Evolutionary conservation across 2,113 vertebrate genomes (phyloP).

Genomic region (Athene cunicularia): DNA sequence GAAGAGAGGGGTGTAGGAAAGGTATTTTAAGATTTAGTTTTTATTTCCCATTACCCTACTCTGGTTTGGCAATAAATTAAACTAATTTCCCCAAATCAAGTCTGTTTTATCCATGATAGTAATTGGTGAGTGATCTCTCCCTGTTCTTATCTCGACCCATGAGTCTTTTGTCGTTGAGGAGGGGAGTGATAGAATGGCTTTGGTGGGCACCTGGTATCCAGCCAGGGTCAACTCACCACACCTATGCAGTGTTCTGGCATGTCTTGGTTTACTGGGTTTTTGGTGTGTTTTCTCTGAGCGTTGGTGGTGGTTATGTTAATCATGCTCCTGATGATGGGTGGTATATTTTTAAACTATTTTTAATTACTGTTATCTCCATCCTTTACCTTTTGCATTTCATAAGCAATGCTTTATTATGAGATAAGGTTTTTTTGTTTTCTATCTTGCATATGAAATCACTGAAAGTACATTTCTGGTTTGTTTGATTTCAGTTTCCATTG

Average conservation of each 20-base stretch:
- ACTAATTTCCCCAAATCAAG: not conserved
- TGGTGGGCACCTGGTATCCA: not conserved
- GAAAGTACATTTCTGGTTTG: conserved; percentile 29
- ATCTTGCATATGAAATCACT: not conserved
- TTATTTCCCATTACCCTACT: not conserved
- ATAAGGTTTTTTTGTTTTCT: not conserved
- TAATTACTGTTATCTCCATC: not conserved
- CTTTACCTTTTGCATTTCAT: not conserved
- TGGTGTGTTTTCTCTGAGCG: not conserved
- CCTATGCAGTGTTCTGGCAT: not conserved
- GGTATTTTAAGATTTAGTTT: not conserved
- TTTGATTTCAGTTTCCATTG: conserved; percentile 90
- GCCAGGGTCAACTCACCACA: not conserved
- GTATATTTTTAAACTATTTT: not conserved
- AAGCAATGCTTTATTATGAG: not conserved
- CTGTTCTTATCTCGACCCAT: not conserved
- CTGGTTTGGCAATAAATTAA: not conserved
- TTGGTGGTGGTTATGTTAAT: not conserved
- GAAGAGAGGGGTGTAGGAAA: not conserved
- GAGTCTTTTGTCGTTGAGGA: accelerated
- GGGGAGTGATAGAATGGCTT: not conserved
- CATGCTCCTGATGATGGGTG: not conserved
- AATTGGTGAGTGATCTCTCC: not conserved
- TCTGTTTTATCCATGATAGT: not conserved
- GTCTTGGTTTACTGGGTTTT: not conserved